Conservation (phyloP, 2,113 vertebrate genomes). For the Hoplias malabaricus region DNA sequence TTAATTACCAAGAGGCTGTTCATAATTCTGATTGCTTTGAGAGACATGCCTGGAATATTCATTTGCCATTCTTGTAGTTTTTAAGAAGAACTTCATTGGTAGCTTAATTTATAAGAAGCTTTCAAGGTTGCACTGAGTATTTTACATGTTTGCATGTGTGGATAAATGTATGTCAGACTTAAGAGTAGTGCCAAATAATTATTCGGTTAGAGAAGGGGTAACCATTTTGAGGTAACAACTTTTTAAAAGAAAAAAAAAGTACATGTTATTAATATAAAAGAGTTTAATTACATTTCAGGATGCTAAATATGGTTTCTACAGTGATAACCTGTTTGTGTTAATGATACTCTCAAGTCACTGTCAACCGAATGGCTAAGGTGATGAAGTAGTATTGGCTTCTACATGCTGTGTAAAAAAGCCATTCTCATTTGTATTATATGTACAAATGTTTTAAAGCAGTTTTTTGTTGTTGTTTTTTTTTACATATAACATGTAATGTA, state of each 20-base stretch:
- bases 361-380: not conserved
- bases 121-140: constrained; percentile 40
- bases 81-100: constrained; percentile 22
- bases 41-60: constrained; percentile 52
- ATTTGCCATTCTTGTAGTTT: constrained; percentile 21
- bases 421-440: too few relatives aligned
- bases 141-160: not conserved
- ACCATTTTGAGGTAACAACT: too few relatives aligned
- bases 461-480: too few relatives aligned
- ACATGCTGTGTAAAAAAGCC: not conserved
- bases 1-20: constrained; percentile 59
- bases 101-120: constrained; percentile 18
- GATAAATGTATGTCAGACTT: not conserved
- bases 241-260: not conserved
- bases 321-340: not conserved
- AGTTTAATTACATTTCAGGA: not conserved
- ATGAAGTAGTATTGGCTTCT: not conserved
- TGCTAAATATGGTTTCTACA: not conserved
- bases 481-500: too few relatives aligned
- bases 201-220: too few relatives aligned
- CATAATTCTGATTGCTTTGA: constrained; percentile 49
- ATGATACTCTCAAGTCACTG: not conserved
- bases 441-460: too few relatives aligned
- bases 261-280: too few relatives aligned
- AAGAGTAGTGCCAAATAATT: not conserved